A percentile compares a stretch with the other conserved stretches of the same genome.
Evolutionary conservation across 2,888 invertebrate species (phyloP).

Genomic region (Tolmerus cingulatus): DNA sequence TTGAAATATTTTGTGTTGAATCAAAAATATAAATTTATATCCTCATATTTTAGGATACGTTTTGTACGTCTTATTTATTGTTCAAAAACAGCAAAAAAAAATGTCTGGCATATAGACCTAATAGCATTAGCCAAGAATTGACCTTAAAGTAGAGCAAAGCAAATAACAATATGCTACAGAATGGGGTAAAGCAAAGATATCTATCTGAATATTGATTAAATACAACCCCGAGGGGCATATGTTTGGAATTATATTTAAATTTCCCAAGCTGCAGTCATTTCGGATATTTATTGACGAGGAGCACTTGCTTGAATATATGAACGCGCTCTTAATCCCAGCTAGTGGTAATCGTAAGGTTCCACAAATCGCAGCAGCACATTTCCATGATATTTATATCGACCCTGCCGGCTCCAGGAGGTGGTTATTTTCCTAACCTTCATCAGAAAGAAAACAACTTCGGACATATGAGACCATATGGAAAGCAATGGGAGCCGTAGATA

Average conservation of each 20-base stretch:
- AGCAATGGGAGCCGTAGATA: constrained; percentile 10
- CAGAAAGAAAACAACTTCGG: constrained; percentile 28
- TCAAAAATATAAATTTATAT: too few species aligned
- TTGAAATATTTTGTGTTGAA: too few species aligned
- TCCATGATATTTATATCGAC: constrained; percentile 33
- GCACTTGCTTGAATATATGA: constrained; percentile 26
- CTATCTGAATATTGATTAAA: constrained; percentile 9
- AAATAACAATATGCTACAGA: background rate
- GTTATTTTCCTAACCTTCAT: background rate
- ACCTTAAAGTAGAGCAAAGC: background rate
- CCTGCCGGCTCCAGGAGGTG: background rate
- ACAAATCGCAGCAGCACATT: constrained; percentile 40
- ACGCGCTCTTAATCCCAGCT: constrained; percentile 31
- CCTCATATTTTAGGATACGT: too few species aligned
- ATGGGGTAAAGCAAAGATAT: background rate
- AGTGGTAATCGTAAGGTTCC: constrained; percentile 26
- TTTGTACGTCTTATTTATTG: background rate
- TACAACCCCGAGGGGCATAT: background rate
- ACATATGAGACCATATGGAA: constrained; percentile 29
- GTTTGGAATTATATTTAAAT: constrained; percentile 32
- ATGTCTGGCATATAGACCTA: background rate
- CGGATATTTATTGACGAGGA: constrained; percentile 13
- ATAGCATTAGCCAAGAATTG: background rate
- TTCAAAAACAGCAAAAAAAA: background rate
- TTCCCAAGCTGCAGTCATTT: constrained; percentile 24